These are phyloP conservation scores for Hemicordylus capensis DNA, from an alignment of 2,113 vertebrate genomes.

Conservation along the genomic window DNA sequence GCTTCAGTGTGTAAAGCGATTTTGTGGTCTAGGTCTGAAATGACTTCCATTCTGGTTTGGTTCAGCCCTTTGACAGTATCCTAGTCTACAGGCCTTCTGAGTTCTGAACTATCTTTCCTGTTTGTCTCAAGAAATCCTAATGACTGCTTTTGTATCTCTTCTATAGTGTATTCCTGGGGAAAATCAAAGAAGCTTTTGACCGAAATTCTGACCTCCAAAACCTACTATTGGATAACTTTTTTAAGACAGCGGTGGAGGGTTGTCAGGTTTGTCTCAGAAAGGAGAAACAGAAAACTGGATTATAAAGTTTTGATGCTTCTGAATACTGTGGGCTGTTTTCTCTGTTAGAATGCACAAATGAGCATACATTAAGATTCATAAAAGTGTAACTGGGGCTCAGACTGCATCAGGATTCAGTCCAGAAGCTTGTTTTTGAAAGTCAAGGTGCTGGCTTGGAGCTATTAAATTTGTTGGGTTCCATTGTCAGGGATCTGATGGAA, in stretches of 20 bases:
- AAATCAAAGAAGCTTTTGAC: constrained; percentile 97
- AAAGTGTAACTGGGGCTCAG: no score
- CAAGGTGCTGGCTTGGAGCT: no score
- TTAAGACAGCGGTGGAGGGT: constrained; percentile 86
- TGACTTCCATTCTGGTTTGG: no score
- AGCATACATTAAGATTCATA: no score
- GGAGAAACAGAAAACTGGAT: neutral
- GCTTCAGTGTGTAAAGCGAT: no score
- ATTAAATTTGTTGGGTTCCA: no score
- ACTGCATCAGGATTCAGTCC: no score
- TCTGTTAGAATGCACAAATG: no score
- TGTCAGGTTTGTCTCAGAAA: constrained; percentile 84
- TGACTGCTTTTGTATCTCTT: constrained; percentile 12
- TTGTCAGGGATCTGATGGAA: neutral
- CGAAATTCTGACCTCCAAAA: constrained; percentile 86
- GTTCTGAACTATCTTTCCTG: constrained; percentile 12
- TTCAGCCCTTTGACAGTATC: neutral
- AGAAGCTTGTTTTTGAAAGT: neutral
- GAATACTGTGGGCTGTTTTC: neutral
- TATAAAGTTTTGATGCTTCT: neutral
- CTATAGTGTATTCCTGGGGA: constrained; percentile 91
- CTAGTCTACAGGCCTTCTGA: neutral
- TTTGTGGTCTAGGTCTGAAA: neutral
- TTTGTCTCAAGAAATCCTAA: neutral
- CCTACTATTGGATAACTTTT: constrained; percentile 90